phyloP scores from a whole-genome alignment of 1,140 invertebrate species.

The Drosophila pectinifera region DNA sequence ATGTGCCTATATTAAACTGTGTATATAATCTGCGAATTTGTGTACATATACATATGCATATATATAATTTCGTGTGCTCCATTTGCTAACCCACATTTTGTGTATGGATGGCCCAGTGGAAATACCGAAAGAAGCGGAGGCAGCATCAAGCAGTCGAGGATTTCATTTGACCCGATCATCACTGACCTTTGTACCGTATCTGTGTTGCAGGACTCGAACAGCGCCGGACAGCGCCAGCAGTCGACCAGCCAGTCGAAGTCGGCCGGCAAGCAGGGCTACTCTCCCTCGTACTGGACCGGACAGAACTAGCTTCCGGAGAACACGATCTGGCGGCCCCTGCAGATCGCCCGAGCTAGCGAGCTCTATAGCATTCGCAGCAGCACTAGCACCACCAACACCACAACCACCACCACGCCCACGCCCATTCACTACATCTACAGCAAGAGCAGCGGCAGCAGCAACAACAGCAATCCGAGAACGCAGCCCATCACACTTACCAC shows the following conservation, averaged over 20 bases:
- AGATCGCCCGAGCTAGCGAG: conserved; percentile 58
- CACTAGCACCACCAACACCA: conserved; percentile 35
- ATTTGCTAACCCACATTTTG: conserved; percentile 38
- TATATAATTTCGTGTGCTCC: conserved; percentile 31
- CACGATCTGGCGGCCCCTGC: conserved; percentile 73
- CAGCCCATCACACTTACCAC: conserved; percentile 48
- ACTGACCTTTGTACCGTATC: conserved; percentile 8
- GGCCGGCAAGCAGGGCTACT: conserved; percentile 88
- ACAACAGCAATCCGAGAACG: conserved; percentile 39
- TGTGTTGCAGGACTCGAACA: conserved; percentile 88
- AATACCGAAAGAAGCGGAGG: conserved; percentile 21
- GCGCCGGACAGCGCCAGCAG: conserved; percentile 89
- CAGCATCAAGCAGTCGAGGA: conserved; percentile 5
- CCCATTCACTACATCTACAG: conserved; percentile 69
- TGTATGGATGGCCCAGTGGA: conserved; percentile 38
- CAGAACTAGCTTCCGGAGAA: conserved; percentile 86
- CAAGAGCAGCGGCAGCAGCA: conserved; percentile 46
- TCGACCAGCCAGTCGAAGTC: conserved; percentile 89
- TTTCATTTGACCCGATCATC: neutral
- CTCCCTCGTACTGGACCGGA: conserved; percentile 88
- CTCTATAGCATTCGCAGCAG: conserved; percentile 64
- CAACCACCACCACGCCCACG: conserved; percentile 38
- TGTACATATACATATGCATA: conserved; percentile 7
- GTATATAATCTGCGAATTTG: conserved; percentile 30
- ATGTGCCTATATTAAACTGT: conserved; percentile 20